These are phyloP conservation scores for Eueremaeus valkanovi DNA, from an alignment of 2,888 invertebrate genomes.

Conservation along the genomic window DNA sequence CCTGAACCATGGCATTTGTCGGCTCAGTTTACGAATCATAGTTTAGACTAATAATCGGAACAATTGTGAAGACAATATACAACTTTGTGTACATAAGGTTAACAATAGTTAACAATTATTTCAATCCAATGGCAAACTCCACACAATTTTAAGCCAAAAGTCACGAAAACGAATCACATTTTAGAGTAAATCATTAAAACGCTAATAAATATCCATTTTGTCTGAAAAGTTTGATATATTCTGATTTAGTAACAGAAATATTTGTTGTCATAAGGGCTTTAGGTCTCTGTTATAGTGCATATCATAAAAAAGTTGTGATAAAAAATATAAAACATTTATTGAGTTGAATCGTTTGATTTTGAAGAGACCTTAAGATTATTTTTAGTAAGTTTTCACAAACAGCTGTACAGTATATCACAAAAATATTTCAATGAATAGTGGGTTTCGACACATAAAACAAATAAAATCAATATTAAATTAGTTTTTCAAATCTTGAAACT, in stretches of 20 bases:
- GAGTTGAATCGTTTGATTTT: neutral
- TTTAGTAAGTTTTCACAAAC: neutral
- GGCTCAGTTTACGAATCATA: conserved; percentile 1
- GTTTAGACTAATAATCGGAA: neutral
- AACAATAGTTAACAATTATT: no score
- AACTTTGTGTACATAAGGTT: no score
- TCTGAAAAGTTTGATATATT: no score
- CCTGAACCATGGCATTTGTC: neutral
- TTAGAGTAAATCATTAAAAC: neutral
- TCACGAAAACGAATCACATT: no score
- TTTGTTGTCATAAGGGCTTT: no score
- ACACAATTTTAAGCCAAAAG: neutral
- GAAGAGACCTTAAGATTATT: neutral
- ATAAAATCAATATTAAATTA: neutral
- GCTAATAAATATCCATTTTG: no score
- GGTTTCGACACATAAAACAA: neutral
- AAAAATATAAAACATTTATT: neutral
- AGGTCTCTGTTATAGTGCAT: no score
- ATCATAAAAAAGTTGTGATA: no score
- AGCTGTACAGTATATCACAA: neutral
- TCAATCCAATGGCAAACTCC: no score
- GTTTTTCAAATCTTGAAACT: no score
- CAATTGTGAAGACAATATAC: no score
- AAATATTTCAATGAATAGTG: neutral
- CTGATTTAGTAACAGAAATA: no score